Base-by-base conservation (phyloP, 2,113 vertebrate species). In the Muntiacus muntjak region DNA sequence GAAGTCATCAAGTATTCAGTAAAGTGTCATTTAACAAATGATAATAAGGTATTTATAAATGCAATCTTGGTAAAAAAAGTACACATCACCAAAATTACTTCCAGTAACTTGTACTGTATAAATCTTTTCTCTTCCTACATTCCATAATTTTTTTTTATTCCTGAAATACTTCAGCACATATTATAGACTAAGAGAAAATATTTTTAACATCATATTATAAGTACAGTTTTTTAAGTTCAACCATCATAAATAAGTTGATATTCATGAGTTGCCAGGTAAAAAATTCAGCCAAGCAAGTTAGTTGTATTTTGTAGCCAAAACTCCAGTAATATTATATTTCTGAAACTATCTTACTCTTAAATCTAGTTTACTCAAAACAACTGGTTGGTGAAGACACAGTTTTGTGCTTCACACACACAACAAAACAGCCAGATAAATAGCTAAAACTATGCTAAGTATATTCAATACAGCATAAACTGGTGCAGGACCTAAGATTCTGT, bases 11-110 rank as follows among this genome's bases (percentile, higher is more conserved):
- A 93, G 95, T 62, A 95, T 98, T 94, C 85, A 91, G 98, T 96
- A 98, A 98, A 98, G 84, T 98, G 95, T 97, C 92, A 98, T 95
- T 98, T 98, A 98, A 98, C 88, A 98, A 98, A 98, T 96, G 36
- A 96, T 98, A 98, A 98, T 98, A 98, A 98, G 96, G 52, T 97
- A 98, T 97, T 98, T 99, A 98, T 97, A 98, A 98, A 98, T 98
- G 95, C 87, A 98, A 97, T 97, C 97, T 97, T 98, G 98, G 97
- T 84, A 97, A 89, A 97, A 97, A 90, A 92, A 97, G 58, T 96
- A 98, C 98, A 98, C 60, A 97, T n/a, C 89, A 94, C 64, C 97
- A 98, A 98, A 98, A 98, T 96, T 95, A 97, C 82, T 95, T 95
- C 23, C 62, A 93, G n/a, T 90, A 97, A 94, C 26, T 64, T 52